Evolutionary conservation across 2,113 vertebrate genomes (phyloP).

Genomic region (Tachysurus fulvidraco): DNA sequence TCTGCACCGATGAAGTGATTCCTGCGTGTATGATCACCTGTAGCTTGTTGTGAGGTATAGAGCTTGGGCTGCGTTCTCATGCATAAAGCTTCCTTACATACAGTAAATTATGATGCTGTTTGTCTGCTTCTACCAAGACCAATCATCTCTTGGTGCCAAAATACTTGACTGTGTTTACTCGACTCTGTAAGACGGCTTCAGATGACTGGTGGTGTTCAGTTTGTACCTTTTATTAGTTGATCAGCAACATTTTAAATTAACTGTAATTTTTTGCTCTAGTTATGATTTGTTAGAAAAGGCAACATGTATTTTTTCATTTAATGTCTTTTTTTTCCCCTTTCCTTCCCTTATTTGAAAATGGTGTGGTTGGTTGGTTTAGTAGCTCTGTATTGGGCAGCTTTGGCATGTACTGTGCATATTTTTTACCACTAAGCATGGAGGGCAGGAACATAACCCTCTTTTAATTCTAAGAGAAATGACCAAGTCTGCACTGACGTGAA

Average conservation of each 20-base stretch:
- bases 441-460: slow-evolving; percentile 41
- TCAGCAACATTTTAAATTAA: slow-evolving; percentile 6
- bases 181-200: slow-evolving; percentile 17
- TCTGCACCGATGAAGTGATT: slow-evolving; percentile 51
- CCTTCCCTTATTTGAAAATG: slow-evolving; percentile 26
- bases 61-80: slow-evolving; percentile 23
- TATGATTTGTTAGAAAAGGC: slow-evolving; percentile 8
- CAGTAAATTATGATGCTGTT: slow-evolving; percentile 28
- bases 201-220: slow-evolving; percentile 20
- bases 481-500: slow-evolving; percentile 73
- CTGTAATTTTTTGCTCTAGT: slow-evolving; percentile 5
- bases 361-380: slow-evolving; percentile 41
- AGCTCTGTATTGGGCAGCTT: slow-evolving; percentile 48
- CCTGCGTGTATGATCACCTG: slow-evolving; percentile 39
- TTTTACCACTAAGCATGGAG: slow-evolving; percentile 51
- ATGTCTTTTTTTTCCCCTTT: background rate
- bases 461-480: slow-evolving; percentile 61
- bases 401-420: slow-evolving; percentile 51
- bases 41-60: slow-evolving; percentile 34
- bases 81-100: background rate
- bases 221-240: slow-evolving; percentile 30
- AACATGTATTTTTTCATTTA: slow-evolving; percentile 9
- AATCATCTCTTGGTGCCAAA: slow-evolving; percentile 49
- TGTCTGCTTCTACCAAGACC: slow-evolving; percentile 42
- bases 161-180: slow-evolving; percentile 40